Evolutionary conservation across 2,113 vertebrate species (phyloP).

Genomic region (Lynx canadensis): DNA sequence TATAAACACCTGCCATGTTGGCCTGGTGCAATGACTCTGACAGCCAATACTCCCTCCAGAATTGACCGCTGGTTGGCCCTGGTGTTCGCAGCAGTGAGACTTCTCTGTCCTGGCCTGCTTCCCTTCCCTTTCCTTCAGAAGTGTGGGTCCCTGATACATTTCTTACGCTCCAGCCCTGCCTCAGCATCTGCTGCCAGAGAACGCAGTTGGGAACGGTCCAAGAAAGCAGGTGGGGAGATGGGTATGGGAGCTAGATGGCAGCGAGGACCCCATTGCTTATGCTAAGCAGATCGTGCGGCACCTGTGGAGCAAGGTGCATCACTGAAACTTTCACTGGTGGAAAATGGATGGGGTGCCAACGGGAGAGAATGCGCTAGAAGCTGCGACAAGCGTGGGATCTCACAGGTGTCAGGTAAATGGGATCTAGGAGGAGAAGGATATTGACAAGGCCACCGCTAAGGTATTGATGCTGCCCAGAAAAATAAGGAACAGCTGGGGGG

Average conservation of each 20-base stretch:
- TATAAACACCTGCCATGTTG: background rate
- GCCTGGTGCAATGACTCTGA: rapidly evolving
- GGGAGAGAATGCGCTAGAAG: background rate
- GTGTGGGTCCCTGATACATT: background rate
- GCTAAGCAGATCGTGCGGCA: background rate
- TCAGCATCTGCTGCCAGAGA: background rate
- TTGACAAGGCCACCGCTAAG: too few species aligned
- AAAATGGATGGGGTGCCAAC: rapidly evolving
- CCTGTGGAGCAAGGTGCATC: background rate
- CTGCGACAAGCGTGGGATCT: background rate
- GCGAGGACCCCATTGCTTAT: background rate
- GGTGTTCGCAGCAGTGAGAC: background rate
- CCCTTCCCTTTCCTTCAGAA: background rate
- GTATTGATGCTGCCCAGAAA: background rate
- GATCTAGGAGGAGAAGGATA: background rate
- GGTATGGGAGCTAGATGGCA: background rate
- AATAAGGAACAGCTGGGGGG: background rate
- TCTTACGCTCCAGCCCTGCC: background rate
- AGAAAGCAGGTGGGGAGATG: background rate
- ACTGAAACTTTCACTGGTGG: background rate
- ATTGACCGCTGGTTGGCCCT: rapidly evolving
- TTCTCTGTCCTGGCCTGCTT: background rate
- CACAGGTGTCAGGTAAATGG: background rate
- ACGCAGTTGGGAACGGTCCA: too few species aligned
- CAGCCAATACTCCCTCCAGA: background rate